phyloP scores from a whole-genome alignment of 2,113 vertebrate genomes.

The cat (Felis catus) region DNA sequence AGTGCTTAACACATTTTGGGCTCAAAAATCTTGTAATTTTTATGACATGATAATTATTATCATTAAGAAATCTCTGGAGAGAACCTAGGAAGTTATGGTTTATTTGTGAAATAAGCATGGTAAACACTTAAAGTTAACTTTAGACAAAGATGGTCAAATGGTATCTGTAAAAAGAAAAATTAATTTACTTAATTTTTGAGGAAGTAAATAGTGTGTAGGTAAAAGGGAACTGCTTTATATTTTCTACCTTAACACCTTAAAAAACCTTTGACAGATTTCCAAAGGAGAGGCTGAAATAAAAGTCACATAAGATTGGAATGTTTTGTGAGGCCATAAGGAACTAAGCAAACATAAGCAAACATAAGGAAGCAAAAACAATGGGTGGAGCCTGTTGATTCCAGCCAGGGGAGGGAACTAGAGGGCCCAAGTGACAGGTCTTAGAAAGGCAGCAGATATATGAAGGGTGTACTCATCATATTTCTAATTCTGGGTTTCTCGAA shows the following conservation, averaged over 20 bases:
- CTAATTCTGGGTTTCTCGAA: not conserved
- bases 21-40: slow-evolving; percentile 5
- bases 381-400: not conserved
- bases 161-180: slow-evolving; percentile 4
- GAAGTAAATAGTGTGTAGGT: not conserved
- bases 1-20: not conserved
- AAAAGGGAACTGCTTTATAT: not conserved
- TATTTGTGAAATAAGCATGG: not conserved
- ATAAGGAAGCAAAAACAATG: not conserved
- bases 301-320: not conserved
- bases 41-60: not conserved
- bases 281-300: slow-evolving; percentile 19
- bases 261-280: slow-evolving; percentile 25
- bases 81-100: not conserved
- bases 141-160: slow-evolving; percentile 8
- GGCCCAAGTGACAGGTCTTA: not conserved
- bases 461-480: not conserved
- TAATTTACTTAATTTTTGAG: not conserved
- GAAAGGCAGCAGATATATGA: not conserved
- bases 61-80: not conserved
- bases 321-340: slow-evolving; percentile 18
- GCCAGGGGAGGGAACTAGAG: not conserved
- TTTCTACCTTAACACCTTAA: not conserved
- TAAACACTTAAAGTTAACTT: slow-evolving; percentile 14
- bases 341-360: too few species aligned